Base-by-base conservation (phyloP, 2,797 vertebrate species). In the Sebastes diploproa region DNA sequence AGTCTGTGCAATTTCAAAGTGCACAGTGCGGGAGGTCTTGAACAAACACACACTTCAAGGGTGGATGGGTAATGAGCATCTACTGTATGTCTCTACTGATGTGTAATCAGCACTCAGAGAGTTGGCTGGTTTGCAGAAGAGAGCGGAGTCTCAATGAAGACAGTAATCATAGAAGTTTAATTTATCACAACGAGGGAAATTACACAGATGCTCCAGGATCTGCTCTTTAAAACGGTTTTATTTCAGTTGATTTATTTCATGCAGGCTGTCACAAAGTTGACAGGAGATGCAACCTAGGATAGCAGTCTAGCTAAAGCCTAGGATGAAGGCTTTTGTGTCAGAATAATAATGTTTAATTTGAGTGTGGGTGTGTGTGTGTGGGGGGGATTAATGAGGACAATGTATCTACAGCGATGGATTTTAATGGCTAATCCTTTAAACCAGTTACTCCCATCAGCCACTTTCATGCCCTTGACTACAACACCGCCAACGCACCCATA, bases 341-440 rank as follows among this genome's bases (percentile, higher is more conserved):
- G 71, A 85, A 82, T 75, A 88, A 92, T 34, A 83, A 23, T 27
- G 75, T 88, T 86, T 88, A 69, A 87, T 88, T 80, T 82, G 74
- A 86, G 77, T 12, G 30, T 5, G 16, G 36, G 29, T 9, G n/a
- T 38, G 66, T 38, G 25, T 8, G 29, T 14, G 56, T 3, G 6
- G 1, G 65, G 14, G 25, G 71, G 83, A 90, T 92, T 86, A 90
- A 89, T 82, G 62, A 82, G 83, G 68, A 89, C 88, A 89, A 85
- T 71, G 78, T 70, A 82, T 88, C 76, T 78, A 85, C 75, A 78
- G 78, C 70, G 81, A 83, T 59, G 68, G 75, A 89, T 88, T 88
- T 84, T 79, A 87, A 78, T 66, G 55, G 75, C n/a, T 92, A 91
- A 93, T 93, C 92, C 86, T 86, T 89, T 92, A 90, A 92, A 92